phyloP scores from a whole-genome alignment of 2,113 vertebrate species.

The Noctilio leporinus region DNA sequence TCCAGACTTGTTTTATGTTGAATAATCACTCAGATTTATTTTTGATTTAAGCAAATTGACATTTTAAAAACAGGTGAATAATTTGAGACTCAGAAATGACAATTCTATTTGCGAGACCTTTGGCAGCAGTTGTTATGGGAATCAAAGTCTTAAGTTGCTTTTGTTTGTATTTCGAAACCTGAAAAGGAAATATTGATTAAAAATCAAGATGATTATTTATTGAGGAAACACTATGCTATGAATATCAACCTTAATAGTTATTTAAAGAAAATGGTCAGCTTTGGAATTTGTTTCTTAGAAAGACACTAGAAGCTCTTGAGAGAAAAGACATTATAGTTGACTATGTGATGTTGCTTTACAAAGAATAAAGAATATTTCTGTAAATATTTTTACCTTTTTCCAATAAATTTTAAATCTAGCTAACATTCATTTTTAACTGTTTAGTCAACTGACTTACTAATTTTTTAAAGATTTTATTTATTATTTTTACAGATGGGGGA shows the following conservation, averaged over 20 bases:
- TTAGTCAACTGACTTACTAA: not conserved
- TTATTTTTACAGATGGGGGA: too few relatives aligned
- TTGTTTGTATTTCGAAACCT: slow-evolving; percentile 20
- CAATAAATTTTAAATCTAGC: not conserved
- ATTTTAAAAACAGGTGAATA: not conserved
- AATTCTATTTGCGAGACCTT: slow-evolving; percentile 15
- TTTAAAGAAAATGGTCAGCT: not conserved
- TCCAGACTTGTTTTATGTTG: slow-evolving; percentile 23
- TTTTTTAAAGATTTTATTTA: too few relatives aligned
- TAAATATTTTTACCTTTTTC: not conserved
- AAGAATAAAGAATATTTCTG: not conserved
- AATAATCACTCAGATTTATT: slow-evolving; percentile 40
- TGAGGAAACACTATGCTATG: not conserved
- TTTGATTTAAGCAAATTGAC: slow-evolving; percentile 38
- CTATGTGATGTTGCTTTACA: not conserved
- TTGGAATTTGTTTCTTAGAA: not conserved
- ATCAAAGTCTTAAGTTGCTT: not conserved
- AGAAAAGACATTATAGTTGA: not conserved
- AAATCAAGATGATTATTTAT: slow-evolving; percentile 3
- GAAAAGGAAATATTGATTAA: slow-evolving; percentile 13
- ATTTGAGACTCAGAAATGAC: not conserved
- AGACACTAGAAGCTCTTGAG: not conserved
- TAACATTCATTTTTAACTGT: not conserved
- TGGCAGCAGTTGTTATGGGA: not conserved
- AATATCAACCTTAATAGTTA: not conserved